Base-by-base conservation (phyloP, 2,797 vertebrate genomes). In the Myripristis jacobus region DNA sequence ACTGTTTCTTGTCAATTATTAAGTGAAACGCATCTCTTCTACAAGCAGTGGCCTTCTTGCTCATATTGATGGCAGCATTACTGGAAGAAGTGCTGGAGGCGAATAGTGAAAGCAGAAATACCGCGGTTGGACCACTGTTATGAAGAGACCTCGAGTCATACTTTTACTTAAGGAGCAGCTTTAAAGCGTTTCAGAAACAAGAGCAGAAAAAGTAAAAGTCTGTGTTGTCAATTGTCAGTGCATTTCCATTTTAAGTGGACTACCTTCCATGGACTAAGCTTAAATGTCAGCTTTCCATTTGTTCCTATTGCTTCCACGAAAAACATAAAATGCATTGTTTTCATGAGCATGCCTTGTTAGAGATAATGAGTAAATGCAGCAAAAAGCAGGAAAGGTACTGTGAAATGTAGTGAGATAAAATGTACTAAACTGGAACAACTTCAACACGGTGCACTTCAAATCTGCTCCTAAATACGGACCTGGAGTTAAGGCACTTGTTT, bases 1-100 rank as follows among this genome's bases (percentile, higher is more conserved):
- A 70, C 54, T 84, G 68, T 80, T 81, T 85, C 25, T 77, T 79
- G 50, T 38, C 13, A 7, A 34, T 56, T 44, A 66, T 9, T 36
- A 36, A 11, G 34, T n/a, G 2, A 11, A 59, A 58, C 29, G 36
- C 54, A 3, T n/a, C 34, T 36, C 55, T 72, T 70, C 64, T 59
- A 22, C 21, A 69, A 44, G 63, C 6, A 65, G 21, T 2, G 19
- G 15, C 4, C 0, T 48, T 54, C 38, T 59, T 75, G 68, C 54
- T 69, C 64, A 27, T 36, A 0, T 1, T 31, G 2, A 9, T 22
- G 4, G 18, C 2, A 15, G 31, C 52, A 54, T 7, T n/a, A 34
- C n/a, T 19, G 18, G 4, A 34, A 18, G 25, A 68, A 13, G 19
- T 8, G 53, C 8, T 18, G 21, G 11, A 7, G 36, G 51, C 64